Conservation (phyloP, 2,113 vertebrate species). For the Ailuropoda melanoleuca region DNA sequence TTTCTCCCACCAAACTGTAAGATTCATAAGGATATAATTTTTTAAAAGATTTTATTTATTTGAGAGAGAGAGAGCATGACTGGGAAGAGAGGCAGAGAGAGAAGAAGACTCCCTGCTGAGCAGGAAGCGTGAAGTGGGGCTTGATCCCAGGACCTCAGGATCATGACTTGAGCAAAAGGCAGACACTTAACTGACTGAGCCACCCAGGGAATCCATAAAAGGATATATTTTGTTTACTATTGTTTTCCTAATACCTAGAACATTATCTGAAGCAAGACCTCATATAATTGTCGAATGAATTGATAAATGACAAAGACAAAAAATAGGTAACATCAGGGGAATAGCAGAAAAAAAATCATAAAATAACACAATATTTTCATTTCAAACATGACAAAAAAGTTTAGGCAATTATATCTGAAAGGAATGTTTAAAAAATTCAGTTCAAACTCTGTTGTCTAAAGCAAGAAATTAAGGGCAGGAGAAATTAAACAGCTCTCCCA, state of each 20-base stretch:
- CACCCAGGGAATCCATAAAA: not conserved
- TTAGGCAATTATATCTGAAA: not conserved
- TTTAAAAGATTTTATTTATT: not conserved
- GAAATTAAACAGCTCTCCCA: slow-evolving; percentile 21
- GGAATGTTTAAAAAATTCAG: not conserved
- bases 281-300: not conserved
- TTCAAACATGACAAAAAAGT: not conserved
- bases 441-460: not conserved
- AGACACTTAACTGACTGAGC: not conserved
- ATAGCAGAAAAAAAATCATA: not conserved
- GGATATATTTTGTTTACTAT: not conserved
- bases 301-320: not conserved
- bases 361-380: not conserved
- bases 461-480: slow-evolving; percentile 28
- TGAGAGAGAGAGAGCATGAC: no score
- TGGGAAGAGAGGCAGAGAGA: not conserved
- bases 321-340: not conserved
- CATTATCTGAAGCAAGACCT: not conserved
- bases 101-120: not conserved
- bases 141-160: not conserved
- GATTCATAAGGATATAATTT: not conserved
- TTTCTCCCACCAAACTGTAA: not conserved
- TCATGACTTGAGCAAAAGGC: not conserved
- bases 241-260: not conserved
- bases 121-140: no score